A percentile compares a stretch with the other conserved stretches of the same genome.
Conservation (phyloP, 2,888 invertebrate species). For the Andrena minutula region DNA sequence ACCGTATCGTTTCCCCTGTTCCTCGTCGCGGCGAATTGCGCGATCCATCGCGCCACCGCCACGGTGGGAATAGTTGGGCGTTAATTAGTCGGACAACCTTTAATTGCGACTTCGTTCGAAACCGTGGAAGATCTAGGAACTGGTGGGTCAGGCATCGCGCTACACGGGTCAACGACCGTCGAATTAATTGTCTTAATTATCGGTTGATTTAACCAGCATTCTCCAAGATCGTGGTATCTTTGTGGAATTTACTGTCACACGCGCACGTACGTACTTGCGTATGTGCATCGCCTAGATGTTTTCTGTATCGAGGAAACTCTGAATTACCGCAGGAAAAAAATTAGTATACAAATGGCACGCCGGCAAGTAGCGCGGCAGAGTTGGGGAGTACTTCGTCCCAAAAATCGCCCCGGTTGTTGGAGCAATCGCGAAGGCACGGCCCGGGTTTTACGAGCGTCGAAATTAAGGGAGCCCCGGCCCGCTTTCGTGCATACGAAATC, state of each 20-base stretch:
- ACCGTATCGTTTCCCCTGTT: conserved; percentile 9
- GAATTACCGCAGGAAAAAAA: background rate
- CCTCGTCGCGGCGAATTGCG: background rate
- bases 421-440: conserved; percentile 9
- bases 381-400: background rate
- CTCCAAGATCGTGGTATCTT: conserved; percentile 22
- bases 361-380: background rate
- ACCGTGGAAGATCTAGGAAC: background rate
- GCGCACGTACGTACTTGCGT: too few relatives aligned
- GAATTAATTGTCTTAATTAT: conserved; percentile 57
- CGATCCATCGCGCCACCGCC: conserved; percentile 29
- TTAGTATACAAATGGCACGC: conserved; percentile 1
- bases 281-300: background rate
- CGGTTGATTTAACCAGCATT: conserved; percentile 25
- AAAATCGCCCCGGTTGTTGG: conserved; percentile 34
- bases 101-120: conserved; percentile 45
- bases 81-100: conserved; percentile 55
- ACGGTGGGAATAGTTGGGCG: conserved; percentile 26
- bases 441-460: conserved; percentile 69
- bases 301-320: background rate
- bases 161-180: conserved; percentile 6
- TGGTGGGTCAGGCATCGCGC: background rate
- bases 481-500: conserved; percentile 70
- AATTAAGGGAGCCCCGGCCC: conserved; percentile 65
- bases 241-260: background rate